A percentile compares a stretch with the other conserved stretches of the same genome.
These are phyloP conservation scores for Montipora capricornis DNA, from an alignment of 64 coral and sea anemone species.

Conservation along the genomic window DNA sequence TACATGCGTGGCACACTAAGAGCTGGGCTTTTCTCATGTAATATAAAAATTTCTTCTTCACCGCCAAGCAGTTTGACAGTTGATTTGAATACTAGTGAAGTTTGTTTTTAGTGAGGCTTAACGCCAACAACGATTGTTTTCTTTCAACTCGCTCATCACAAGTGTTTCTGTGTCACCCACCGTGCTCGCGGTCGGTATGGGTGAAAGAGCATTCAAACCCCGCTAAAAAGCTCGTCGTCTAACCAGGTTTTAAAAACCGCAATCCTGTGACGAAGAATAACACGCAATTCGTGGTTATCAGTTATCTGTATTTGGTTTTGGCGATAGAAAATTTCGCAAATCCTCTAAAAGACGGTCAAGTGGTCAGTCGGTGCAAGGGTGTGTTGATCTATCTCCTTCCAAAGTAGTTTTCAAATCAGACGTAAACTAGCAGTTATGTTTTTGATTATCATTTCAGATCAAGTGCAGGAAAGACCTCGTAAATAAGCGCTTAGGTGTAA, in stretches of 20 bases:
- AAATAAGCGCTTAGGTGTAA: constrained; percentile 16
- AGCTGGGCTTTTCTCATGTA: neutral
- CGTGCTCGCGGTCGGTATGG: constrained; percentile 16
- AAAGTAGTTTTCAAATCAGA: constrained; percentile 34
- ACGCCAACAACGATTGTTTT: constrained; percentile 41
- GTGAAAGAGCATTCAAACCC: constrained; percentile 10
- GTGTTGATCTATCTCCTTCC: constrained; percentile 14
- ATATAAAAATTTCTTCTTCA: constrained; percentile 23
- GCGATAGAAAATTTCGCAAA: neutral
- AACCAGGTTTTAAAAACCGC: constrained; percentile 40
- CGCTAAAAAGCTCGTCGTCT: constrained; percentile 42
- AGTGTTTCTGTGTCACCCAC: constrained; percentile 41
- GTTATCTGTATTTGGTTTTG: constrained; percentile 3
- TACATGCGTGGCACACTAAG: neutral
- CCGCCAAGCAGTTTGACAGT: constrained; percentile 48
- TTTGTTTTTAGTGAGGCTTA: constrained; percentile 51
- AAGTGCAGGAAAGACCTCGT: neutral
- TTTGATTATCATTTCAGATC: neutral
- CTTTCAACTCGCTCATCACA: constrained; percentile 52
- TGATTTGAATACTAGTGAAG: constrained; percentile 37
- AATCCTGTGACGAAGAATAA: neutral
- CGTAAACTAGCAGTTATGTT: constrained; percentile 30
- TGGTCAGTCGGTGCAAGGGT: constrained; percentile 1
- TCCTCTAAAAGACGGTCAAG: neutral
- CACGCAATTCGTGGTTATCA: constrained; percentile 23